Evolutionary conservation across 2,888 invertebrate species (phyloP), one percentile per base, ranked within the genome.

Genomic region (Stenolophus ochropezus): DNA sequence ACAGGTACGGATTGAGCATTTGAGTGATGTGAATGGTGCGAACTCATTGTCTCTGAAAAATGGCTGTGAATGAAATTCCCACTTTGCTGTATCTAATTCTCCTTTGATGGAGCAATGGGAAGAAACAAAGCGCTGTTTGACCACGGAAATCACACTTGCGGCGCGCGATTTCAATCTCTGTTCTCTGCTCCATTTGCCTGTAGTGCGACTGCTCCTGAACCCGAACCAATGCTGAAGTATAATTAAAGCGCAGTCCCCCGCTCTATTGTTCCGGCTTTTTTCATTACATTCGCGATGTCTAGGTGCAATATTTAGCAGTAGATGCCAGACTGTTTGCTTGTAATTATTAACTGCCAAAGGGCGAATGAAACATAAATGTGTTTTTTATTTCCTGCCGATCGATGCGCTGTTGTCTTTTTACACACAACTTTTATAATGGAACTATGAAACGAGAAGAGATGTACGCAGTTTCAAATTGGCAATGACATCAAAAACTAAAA

Each of bases 251-350:
- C 49, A 23, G 78, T 49, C 65, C 61, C 47, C 16, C 47, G 49
- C 49, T 20, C 56, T 47, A 78, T 78, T 61, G 78, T 61, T 74
- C 42, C 14, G 61, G 14, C 33, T 69, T 69, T 69, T 69, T 69
- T 69, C 16, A 69, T 69, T 69, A 61, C 25, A 23, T 61, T 61
- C 61, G 56, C 25, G 14, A 25, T 69, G n/a, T 69, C 65, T 69
- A 79, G 79, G 79, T 79, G 71, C 69, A 79, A 79, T 79, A 79
- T 79, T 79, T 79, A 79, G 71, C 79, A 71, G 79, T 69, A 65
- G 78, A 78, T 49, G 79, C 69, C 69, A 53, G 71, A 27, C 14
- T 79, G 79, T 69, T 79, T 71, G 79, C 71, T 79, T 69, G 79
- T 79, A 79, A 79, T 79, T 79, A 79, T 79, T 69, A 69, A 79